Evolutionary conservation across 2,888 invertebrate species (phyloP).

Genomic region (Amiota mariae): DNA sequence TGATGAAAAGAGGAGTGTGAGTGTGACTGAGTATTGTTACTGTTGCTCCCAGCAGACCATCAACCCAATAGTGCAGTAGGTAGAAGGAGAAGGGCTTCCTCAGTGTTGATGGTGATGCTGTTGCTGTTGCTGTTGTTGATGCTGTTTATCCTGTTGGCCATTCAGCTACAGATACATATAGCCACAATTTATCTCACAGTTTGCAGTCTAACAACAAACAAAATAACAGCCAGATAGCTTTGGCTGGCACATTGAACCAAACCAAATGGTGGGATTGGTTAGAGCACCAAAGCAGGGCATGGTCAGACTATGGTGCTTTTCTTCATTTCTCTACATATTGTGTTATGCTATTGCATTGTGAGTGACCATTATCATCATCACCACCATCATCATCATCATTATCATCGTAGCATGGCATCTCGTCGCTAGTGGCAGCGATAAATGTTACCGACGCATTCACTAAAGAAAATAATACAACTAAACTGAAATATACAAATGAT

Average conservation of each 20-base stretch:
- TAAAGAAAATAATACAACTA: slow-evolving; percentile 34
- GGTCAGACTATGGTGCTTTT: no score
- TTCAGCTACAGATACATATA: slow-evolving; percentile 39
- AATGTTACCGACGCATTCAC: slow-evolving; percentile 48
- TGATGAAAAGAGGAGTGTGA: background rate
- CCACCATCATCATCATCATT: background rate
- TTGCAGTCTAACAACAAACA: slow-evolving; percentile 69
- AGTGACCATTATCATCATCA: background rate
- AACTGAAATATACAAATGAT: slow-evolving; percentile 68
- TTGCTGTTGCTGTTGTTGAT: background rate
- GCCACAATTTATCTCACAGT: slow-evolving; percentile 64
- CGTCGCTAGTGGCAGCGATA: slow-evolving; percentile 58
- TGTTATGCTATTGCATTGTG: no score
- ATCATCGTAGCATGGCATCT: slow-evolving; percentile 33
- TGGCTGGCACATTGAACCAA: background rate
- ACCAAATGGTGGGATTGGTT: no score
- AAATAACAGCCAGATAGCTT: slow-evolving; percentile 54
- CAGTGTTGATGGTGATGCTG: background rate
- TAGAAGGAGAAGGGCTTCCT: background rate
- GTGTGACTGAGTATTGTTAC: background rate
- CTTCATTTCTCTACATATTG: no score
- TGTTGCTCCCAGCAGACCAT: slow-evolving; percentile 9
- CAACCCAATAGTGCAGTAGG: background rate
- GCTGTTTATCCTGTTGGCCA: slow-evolving; percentile 2
- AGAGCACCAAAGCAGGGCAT: no score